These are phyloP conservation scores for Stichodactyla mertensii DNA, from an alignment of 64 coral and sea anemone species.

Conservation along the genomic window DNA sequence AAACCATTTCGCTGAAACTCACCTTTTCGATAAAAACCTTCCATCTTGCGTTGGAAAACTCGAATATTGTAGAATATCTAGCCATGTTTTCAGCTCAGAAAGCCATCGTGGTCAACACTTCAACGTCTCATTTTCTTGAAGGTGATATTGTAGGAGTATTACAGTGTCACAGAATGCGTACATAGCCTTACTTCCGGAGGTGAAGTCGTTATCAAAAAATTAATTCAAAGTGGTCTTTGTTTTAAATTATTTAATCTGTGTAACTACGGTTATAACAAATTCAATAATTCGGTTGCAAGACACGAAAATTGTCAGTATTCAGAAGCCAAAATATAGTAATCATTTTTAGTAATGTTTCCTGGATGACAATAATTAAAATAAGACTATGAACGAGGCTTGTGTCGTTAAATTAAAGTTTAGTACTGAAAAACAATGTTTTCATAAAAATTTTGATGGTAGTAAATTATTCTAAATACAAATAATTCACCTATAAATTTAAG, in stretches of 20 bases:
- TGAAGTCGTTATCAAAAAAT: constrained; percentile 2
- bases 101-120: neutral
- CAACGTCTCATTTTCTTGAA: neutral
- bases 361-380: too few species aligned
- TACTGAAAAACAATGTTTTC: too few species aligned
- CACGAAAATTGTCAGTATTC: neutral
- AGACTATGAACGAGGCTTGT: too few species aligned
- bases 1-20: neutral
- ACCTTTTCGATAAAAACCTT: constrained; percentile 16
- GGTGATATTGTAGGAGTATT: neutral
- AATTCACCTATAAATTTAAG: too few species aligned
- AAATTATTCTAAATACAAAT: too few species aligned
- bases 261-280: neutral
- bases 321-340: too few species aligned
- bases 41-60: constrained; percentile 10
- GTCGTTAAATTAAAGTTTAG: too few species aligned
- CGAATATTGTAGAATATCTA: constrained; percentile 21
- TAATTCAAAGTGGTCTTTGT: neutral
- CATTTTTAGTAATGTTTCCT: too few species aligned
- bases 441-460: too few species aligned
- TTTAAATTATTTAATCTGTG: neutral
- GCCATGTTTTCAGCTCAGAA: neutral
- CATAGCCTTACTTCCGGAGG: constrained; percentile 1
- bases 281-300: neutral
- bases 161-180: neutral